Base-by-base conservation (phyloP, 1,140 invertebrate genomes). In the Pseudomyrmex flavicornis region DNA sequence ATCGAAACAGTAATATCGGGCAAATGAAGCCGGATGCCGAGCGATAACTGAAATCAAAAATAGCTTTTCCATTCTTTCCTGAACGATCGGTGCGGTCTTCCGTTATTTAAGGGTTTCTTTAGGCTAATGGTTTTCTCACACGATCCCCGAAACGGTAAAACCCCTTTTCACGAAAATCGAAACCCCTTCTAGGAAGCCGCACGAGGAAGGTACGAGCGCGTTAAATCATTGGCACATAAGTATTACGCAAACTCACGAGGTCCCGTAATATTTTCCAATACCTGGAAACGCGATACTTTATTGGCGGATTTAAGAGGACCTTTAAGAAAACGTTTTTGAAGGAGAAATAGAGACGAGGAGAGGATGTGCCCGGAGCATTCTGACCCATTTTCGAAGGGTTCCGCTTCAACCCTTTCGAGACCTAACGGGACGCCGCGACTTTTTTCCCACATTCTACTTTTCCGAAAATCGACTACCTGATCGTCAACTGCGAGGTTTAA, bases 401-500 rank as follows among this genome's bases (percentile, higher is more conserved):
- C 65, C 69, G 52, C 89, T 89, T 91, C 91, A 93, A 93, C 92
- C 92, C 92, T 93, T 93, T 92, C 61, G 88, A 75, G 68, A 92
- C 89, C 88, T 93, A 93, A 93, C 92, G 92, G 92, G 83, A 80
- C 46, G 46, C 87, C 88, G 82, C 66, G 75, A 90, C 73, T 89
- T 90, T 92, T 93, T 93, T 93, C 93, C 92, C 93, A 93, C 92
- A 93, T 93, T 93, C 91, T 92, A 92, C 87, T 92, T 92, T 93
- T 92, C 83, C 88, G 69, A 86, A 92, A 92, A 77, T 72, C 74
- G 59, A 26, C 90, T 92, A 93, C 88, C 92, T 91, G 88, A 89
- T 88, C 84, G 83, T 85, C 72, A 59, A 87, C 85, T 82, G 75
- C 72, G 26, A 15, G 50, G 13, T 1, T 20, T 35, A 86, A 86